Percentiles rank a stretch among this genome's conserved stretches.
Evolutionary conservation across 2,888 invertebrate genomes (phyloP).

Genomic region (Ditula angustiorana): DNA sequence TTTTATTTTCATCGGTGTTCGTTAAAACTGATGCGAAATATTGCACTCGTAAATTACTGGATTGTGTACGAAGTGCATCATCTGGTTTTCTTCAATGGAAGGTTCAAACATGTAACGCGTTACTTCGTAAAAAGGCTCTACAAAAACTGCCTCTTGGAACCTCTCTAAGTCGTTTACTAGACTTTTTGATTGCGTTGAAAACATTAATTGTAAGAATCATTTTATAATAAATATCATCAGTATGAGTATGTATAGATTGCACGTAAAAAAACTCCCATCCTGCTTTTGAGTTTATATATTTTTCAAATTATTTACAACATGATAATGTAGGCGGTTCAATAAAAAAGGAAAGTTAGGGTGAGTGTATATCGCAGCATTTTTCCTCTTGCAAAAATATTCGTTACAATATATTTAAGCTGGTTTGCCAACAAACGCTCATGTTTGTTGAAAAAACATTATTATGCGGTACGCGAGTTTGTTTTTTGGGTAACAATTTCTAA

Average conservation of each 20-base stretch:
- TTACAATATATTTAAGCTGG: slow-evolving; percentile 19
- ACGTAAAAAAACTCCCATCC: no score
- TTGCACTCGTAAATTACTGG: slow-evolving; percentile 34
- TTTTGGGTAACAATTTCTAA: slow-evolving; percentile 21
- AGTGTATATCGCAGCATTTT: background rate
- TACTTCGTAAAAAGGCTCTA: background rate
- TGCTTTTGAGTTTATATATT: no score
- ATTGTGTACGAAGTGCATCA: slow-evolving; percentile 24
- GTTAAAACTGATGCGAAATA: slow-evolving; percentile 40
- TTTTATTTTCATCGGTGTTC: slow-evolving; percentile 45
- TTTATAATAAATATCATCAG: no score
- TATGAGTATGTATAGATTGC: no score
- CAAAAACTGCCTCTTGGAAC: no score
- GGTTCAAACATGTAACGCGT: background rate
- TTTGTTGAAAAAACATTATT: slow-evolving; percentile 28
- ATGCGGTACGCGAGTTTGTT: slow-evolving; percentile 14
- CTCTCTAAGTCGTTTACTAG: no score
- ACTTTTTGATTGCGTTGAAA: no score
- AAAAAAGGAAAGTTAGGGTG: background rate
- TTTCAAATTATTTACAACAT: background rate
- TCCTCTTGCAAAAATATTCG: slow-evolving; percentile 2
- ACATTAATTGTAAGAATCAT: no score
- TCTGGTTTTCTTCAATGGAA: background rate
- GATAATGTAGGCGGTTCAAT: background rate
- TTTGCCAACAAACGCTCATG: slow-evolving; percentile 14